These are phyloP conservation scores for Uromys caudimaculatus DNA, from an alignment of 2,797 vertebrate species.

Conservation along the genomic window DNA sequence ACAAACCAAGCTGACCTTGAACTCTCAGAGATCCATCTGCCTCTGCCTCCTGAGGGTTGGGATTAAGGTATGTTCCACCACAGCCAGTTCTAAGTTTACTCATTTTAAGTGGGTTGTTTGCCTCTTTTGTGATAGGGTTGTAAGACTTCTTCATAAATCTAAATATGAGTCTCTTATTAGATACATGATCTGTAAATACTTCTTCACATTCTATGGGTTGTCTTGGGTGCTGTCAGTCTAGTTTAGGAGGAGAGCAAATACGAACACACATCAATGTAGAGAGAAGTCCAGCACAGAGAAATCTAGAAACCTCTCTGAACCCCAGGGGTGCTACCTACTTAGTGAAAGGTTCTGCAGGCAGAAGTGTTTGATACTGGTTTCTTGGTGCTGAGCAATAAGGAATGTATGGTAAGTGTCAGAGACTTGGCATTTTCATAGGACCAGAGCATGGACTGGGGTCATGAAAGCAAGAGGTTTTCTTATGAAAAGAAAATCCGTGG, in stretches of 20 bases:
- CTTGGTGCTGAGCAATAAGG: background rate
- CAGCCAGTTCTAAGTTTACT: background rate
- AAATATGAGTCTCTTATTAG: background rate
- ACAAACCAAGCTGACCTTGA: background rate
- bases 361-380: background rate
- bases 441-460: background rate
- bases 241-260: background rate
- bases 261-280: background rate
- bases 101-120: background rate
- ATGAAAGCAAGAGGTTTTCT: background rate
- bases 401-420: background rate
- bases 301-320: background rate
- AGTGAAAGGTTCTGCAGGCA: background rate
- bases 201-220: background rate
- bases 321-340: background rate
- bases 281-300: background rate
- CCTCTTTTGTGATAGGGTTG: background rate
- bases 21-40: background rate
- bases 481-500: background rate
- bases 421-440: slow-evolving; percentile 9
- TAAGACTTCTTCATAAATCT: slow-evolving; percentile 5
- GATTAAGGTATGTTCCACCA: background rate
- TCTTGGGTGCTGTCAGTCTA: background rate
- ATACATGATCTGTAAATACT: background rate
- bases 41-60: background rate